phyloP scores from a whole-genome alignment of 1,140 invertebrate species.

The Dinoponera quadriceps region DNA sequence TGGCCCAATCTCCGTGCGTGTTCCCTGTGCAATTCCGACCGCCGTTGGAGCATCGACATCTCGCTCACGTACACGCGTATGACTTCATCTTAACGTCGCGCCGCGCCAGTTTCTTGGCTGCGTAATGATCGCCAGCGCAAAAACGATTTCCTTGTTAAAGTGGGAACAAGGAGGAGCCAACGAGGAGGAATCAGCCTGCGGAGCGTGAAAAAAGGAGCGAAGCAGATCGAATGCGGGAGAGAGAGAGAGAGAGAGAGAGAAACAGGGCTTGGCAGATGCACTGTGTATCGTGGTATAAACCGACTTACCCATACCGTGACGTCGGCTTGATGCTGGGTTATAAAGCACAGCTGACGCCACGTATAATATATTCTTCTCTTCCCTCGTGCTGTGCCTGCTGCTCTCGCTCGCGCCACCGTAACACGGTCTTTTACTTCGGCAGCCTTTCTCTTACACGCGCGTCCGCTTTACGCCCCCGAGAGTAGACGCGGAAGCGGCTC shows the following conservation, averaged over 20 bases:
- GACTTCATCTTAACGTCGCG: slow-evolving; percentile 61
- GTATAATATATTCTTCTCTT: slow-evolving; percentile 79
- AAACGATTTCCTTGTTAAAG: slow-evolving; percentile 42
- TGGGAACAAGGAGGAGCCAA: slow-evolving; percentile 26
- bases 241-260: not conserved
- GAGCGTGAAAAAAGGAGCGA: slow-evolving; percentile 50
- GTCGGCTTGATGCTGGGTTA: slow-evolving; percentile 74
- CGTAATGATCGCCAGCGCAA: slow-evolving; percentile 65
- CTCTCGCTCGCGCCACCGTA: slow-evolving; percentile 54
- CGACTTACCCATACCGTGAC: slow-evolving; percentile 72
- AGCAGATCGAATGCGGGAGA: slow-evolving; percentile 20
- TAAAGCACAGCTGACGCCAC: slow-evolving; percentile 80
- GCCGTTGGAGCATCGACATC: slow-evolving; percentile 64
- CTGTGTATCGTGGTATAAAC: slow-evolving; percentile 75
- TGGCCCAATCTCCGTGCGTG: slow-evolving; percentile 51
- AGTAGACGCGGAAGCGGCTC: slow-evolving; percentile 45
- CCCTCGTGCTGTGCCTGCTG: slow-evolving; percentile 21
- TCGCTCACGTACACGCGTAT: slow-evolving; percentile 66
- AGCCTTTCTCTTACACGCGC: slow-evolving; percentile 54
- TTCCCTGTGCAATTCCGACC: slow-evolving; percentile 34
- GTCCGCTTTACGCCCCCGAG: slow-evolving; percentile 43
- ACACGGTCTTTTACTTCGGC: slow-evolving; percentile 41
- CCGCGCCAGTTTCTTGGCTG: slow-evolving; percentile 26
- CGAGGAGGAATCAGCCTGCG: slow-evolving; percentile 1
- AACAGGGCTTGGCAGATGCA: slow-evolving; percentile 70